These are phyloP conservation scores for Scophthalmus maximus DNA, from an alignment of 2,113 vertebrate species.

Conservation along the genomic window DNA sequence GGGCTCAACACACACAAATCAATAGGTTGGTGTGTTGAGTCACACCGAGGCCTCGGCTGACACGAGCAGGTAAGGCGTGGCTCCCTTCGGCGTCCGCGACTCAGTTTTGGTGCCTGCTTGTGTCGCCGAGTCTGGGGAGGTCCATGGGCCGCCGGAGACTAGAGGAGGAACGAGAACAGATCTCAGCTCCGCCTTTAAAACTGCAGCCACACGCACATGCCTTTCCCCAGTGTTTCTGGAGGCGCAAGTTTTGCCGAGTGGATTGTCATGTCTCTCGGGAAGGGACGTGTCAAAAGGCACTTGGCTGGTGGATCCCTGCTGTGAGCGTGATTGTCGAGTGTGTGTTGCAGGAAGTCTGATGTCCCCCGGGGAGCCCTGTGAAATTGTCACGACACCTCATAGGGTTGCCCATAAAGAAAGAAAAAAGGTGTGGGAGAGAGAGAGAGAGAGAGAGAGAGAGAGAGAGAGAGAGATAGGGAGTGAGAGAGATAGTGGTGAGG, in stretches of 20 bases:
- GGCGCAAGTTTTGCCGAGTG: constrained; percentile 26
- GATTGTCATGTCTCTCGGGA: constrained; percentile 44
- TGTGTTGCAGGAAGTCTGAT: constrained; percentile 45
- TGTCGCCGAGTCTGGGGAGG: constrained; percentile 21
- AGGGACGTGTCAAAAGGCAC: constrained; percentile 62
- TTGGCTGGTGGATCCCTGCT: constrained; percentile 46
- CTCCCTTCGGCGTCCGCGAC: constrained; percentile 16
- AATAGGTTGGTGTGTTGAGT: constrained; percentile 55
- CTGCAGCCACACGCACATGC: constrained; percentile 1
- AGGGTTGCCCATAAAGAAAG: constrained; percentile 21
- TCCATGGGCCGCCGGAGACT: constrained; percentile 34
- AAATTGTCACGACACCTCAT: constrained; percentile 61
- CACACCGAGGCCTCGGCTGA: constrained; percentile 39
- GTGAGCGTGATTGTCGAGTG: constrained; percentile 50
- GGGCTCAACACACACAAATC: constrained; percentile 60
- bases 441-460: not conserved
- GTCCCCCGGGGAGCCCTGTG: constrained; percentile 33
- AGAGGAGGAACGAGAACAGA: constrained; percentile 12
- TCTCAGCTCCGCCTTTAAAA: constrained; percentile 40
- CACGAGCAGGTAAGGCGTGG: constrained; percentile 44
- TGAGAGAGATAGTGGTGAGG: constrained; percentile 14
- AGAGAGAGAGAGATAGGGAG: not conserved
- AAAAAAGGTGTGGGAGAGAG: constrained; percentile 1
- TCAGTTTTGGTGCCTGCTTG: constrained; percentile 19
- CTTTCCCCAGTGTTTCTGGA: constrained; percentile 20